Evolutionary conservation across 1,140 invertebrate species (phyloP), one percentile per base, ranked within the genome.

Genomic region (Pseudobourletiella spinata): DNA sequence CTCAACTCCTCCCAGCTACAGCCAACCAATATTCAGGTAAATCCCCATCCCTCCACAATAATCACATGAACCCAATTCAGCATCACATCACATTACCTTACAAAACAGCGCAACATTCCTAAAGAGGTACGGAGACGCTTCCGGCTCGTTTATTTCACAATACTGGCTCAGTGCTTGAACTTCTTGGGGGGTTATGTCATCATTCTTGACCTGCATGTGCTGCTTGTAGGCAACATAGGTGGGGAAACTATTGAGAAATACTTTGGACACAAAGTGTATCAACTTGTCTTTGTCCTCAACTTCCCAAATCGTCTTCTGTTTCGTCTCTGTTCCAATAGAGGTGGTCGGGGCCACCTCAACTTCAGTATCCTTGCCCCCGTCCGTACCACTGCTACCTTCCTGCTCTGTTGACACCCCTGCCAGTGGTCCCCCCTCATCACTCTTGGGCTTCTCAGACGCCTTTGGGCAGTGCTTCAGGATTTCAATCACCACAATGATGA

Each of bases 61-160:
- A n/a, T n/a, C n/a, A n/a, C n/a, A n/a, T n/a, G n/a, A n/a, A n/a
- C n/a, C n/a, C n/a, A n/a, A n/a, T n/a, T n/a, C n/a, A n/a, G n/a
- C n/a, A n/a, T n/a, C n/a, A n/a, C n/a, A n/a, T n/a, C n/a, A n/a
- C n/a, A n/a, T 54, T 39, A 66, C 65, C 57, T 59, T 70, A 71
- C 80, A 95, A 77, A 95, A 95, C 67, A 90, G 82, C 71, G 86
- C 89, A 16, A 95, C 89, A 77, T 94, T 93, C 56, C 89, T 81
- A 46, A 95, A 79, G 39, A 95, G 77, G 74, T 89, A 89, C 52
- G 90, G 83, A 39, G 91, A 91, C 72, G 94, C 88, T 76, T 95
- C 91, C 54, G 89, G 86, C 77, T 95, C 92, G 77, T 93, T 85
- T 30, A 93, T 79, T 78, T 95, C 92, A 79, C 91, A 94, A 74